A percentile compares a stretch with the other conserved stretches of the same genome.
Conservation (phyloP, 1,140 invertebrate species). For the Plectrocnemia conspersa region DNA sequence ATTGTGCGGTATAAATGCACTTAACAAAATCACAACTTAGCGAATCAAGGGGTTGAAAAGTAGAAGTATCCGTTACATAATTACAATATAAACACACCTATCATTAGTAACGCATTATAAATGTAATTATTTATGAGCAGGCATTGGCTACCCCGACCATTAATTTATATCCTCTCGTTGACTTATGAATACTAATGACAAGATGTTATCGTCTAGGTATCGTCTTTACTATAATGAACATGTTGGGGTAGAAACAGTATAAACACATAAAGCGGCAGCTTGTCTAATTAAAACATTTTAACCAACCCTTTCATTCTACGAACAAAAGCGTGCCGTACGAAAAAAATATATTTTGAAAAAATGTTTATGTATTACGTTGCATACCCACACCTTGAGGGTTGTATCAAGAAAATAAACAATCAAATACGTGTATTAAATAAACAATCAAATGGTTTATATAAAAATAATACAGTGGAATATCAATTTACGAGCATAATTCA, state of each 20-base stretch:
- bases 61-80: background rate
- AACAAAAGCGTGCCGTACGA: slow-evolving; percentile 7
- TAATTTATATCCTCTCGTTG: slow-evolving; percentile 34
- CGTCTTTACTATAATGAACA: slow-evolving; percentile 29
- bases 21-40: too few relatives aligned
- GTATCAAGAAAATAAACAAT: too few relatives aligned
- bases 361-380: too few relatives aligned
- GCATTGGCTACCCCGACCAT: slow-evolving; percentile 30
- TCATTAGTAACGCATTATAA: slow-evolving; percentile 32
- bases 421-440: too few relatives aligned
- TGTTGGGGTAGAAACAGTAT: slow-evolving; percentile 30
- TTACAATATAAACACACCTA: background rate
- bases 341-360: background rate
- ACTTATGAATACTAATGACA: slow-evolving; percentile 32
- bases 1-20: too few relatives aligned
- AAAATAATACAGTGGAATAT: too few relatives aligned
- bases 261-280: slow-evolving; percentile 22
- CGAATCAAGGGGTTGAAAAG: too few relatives aligned
- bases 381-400: too few relatives aligned
- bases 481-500: too few relatives aligned
- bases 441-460: too few relatives aligned
- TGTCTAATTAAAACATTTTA: slow-evolving; percentile 35
- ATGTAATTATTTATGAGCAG: slow-evolving; percentile 35
- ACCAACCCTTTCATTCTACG: slow-evolving; percentile 29
- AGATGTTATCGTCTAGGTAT: slow-evolving; percentile 24